phyloP scores from a whole-genome alignment of 2,888 invertebrate species.

The Heliconius sara region DNA sequence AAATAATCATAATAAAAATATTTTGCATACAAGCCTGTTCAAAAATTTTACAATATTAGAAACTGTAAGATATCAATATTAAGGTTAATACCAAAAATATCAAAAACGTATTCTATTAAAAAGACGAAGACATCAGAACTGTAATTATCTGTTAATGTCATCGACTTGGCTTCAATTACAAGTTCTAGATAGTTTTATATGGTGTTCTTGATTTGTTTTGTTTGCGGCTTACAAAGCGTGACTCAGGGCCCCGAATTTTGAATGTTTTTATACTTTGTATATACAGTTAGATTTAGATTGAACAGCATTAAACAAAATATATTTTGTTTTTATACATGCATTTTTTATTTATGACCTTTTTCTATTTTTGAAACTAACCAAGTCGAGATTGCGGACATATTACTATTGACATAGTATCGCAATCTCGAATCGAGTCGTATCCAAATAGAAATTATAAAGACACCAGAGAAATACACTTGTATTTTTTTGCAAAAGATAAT shows the following conservation, averaged over 20 bases:
- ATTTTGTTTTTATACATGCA: too few species aligned
- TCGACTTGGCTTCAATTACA: slow-evolving; percentile 22
- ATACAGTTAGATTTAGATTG: neutral
- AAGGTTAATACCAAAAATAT: neutral
- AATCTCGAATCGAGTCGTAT: too few species aligned
- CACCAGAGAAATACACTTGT: neutral
- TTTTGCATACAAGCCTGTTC: too few species aligned
- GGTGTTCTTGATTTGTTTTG: slow-evolving; percentile 30
- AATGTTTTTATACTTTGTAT: slow-evolving; percentile 1
- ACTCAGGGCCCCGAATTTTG: slow-evolving; percentile 29
- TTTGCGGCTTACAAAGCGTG: slow-evolving; percentile 30
- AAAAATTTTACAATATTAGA: neutral
- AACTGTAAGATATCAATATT: neutral
- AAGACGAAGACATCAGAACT: neutral
- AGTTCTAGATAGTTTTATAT: slow-evolving; percentile 23
- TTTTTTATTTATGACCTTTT: too few species aligned
- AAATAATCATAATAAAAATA: too few species aligned
- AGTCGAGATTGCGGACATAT: too few species aligned
- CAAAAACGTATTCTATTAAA: neutral
- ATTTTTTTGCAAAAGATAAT: neutral
- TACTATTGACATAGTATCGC: too few species aligned
- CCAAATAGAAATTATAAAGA: too few species aligned
- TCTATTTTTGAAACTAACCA: too few species aligned
- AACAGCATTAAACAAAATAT: neutral
- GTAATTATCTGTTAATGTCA: slow-evolving; percentile 12